Base-by-base conservation (phyloP, 2,113 vertebrate species). In the Sus scrofa region DNA sequence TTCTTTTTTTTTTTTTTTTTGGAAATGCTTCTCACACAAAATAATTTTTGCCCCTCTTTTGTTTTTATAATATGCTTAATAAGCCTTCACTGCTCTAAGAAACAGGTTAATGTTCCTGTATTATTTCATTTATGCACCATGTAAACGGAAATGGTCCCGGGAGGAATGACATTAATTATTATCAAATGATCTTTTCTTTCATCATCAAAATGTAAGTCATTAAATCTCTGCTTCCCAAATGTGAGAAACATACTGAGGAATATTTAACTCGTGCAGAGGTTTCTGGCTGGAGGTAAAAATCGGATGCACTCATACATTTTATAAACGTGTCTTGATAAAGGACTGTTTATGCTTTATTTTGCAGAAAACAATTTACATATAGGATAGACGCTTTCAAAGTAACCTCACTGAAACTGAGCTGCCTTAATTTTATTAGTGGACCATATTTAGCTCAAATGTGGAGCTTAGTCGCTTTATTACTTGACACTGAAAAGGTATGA, bases 81-180 rank as follows among this genome's bases (percentile, higher is more conserved):
- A 95, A 95, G 91, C 34, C 96, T 98, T 98, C 77, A 86, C 85
- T 89, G 94, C 96, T 97, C 88, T 88, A 24, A 65, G 93, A 97
- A 98, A 71, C 77, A 91, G 79, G 81, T 97, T 96, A 94, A 85
- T 95, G 91, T 1, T 93, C 96, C 97, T 75, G 14, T 82, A 67
- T 97, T 96, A 56, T 96, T 98, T 97, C 96, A 86, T 63, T 92
- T 98, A 95, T 81, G 95, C 95, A 15, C 84, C 82, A 34, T 62
- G 78, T 81, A 97, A 97, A 95, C 91, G 94, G 32, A 96, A 71
- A 90, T 95, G 89, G 92, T 97, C 97, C 86, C 96, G 71, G 58
- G 95, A 96, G 97, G 92, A 95, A 13, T 95, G 84, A 90, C 95
- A 96, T 98, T 98, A 98, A 98, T 98, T 98, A 98, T 97, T 97